A percentile compares a stretch with the other conserved stretches of the same genome.
phyloP scores from a whole-genome alignment of 2,113 vertebrate species.

The Leptosomus discolor region DNA sequence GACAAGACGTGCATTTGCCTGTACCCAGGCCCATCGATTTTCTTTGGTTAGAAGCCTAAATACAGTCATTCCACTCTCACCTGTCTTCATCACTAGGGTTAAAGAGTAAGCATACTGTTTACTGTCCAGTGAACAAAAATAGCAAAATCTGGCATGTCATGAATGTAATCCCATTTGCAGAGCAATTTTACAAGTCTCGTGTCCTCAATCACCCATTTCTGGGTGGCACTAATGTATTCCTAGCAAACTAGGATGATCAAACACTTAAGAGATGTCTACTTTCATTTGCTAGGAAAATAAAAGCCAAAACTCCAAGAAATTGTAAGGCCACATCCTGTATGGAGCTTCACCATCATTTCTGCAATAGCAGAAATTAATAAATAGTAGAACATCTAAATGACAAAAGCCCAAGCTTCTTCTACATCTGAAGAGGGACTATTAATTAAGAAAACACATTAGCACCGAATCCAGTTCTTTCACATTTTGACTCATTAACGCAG shows the following conservation, averaged over 20 bases:
- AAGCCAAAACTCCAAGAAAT: background rate
- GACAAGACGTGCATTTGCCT: slow-evolving; percentile 84
- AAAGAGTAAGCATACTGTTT: background rate
- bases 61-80: slow-evolving; percentile 85
- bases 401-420: background rate
- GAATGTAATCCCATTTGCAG: background rate
- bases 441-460: background rate
- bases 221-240: background rate
- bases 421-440: background rate
- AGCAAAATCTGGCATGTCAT: background rate
- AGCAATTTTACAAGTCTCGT: background rate
- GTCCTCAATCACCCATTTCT: background rate
- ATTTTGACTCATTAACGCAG: background rate
- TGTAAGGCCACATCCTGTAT: background rate
- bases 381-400: background rate
- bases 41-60: slow-evolving; percentile 85
- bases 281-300: background rate
- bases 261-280: background rate
- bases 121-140: background rate
- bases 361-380: background rate
- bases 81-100: slow-evolving; percentile 85
- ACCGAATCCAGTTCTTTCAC: background rate
- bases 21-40: slow-evolving; percentile 83
- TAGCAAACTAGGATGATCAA: background rate
- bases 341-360: background rate